Evolutionary conservation across 2,888 invertebrate species (phyloP).

Genomic region (Deroplatys truncata): DNA sequence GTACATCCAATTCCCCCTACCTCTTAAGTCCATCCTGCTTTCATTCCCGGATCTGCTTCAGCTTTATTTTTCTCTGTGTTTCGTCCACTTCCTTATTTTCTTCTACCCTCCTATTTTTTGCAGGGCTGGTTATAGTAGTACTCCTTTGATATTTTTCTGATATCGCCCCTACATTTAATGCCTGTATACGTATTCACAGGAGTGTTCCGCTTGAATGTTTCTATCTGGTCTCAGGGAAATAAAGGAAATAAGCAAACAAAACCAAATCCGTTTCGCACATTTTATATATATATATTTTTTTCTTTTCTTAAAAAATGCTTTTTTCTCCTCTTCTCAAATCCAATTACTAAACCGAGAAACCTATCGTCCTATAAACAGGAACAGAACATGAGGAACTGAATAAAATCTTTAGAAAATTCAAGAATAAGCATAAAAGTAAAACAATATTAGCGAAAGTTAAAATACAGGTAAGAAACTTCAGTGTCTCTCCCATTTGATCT

Average conservation of each 20-base stretch:
- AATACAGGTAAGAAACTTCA: too few relatives aligned
- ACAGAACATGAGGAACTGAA: neutral
- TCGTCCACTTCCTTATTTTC: neutral
- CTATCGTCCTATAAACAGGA: neutral
- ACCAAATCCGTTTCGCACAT: too few relatives aligned
- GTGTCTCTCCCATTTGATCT: too few relatives aligned
- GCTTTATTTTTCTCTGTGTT: neutral
- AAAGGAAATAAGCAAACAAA: neutral
- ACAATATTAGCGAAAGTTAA: too few relatives aligned
- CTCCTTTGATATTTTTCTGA: neutral
- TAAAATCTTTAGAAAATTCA: too few relatives aligned
- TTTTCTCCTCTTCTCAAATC: neutral
- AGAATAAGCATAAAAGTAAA: too few relatives aligned
- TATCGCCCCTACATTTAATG: neutral
- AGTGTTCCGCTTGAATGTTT: neutral
- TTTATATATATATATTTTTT: too few relatives aligned
- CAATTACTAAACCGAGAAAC: neutral
- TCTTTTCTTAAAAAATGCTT: neutral
- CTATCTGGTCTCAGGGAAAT: neutral
- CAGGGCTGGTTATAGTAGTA: neutral
- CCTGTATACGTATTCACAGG: neutral
- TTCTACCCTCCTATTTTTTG: neutral
- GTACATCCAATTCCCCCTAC: neutral
- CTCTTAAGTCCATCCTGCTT: neutral
- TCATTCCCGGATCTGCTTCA: neutral